Evolutionary conservation across 2,888 invertebrate species (phyloP).

Genomic region (Lycaena phlaeas): DNA sequence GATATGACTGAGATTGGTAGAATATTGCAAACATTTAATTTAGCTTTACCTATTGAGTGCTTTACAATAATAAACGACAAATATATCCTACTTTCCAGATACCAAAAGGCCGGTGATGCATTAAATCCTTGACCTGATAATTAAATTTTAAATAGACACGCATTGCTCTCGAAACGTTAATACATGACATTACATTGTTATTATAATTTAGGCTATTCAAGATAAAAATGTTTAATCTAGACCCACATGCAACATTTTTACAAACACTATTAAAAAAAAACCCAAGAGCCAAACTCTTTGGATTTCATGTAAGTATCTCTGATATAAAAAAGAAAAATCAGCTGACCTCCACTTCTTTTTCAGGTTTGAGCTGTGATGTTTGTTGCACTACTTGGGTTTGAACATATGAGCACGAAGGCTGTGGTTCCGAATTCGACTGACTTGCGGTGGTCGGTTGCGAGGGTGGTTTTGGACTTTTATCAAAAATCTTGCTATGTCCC

Average conservation of each 20-base stretch:
- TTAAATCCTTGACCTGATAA: slow-evolving; percentile 65
- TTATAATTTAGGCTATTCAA: slow-evolving; percentile 23
- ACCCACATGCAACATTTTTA: too few species aligned
- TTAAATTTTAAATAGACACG: slow-evolving; percentile 43
- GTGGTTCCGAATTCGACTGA: slow-evolving; percentile 33
- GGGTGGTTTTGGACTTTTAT: slow-evolving; percentile 32
- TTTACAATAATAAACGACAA: too few species aligned
- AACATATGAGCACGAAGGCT: slow-evolving; percentile 57
- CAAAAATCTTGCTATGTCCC: slow-evolving; percentile 29
- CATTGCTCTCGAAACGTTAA: slow-evolving; percentile 53
- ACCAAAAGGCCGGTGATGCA: neutral
- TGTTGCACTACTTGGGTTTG: slow-evolving; percentile 27
- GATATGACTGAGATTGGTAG: too few species aligned
- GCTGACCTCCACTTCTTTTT: slow-evolving; percentile 68
- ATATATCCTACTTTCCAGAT: neutral
- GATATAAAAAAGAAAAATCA: slow-evolving; percentile 17
- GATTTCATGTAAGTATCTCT: neutral
- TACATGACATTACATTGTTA: slow-evolving; percentile 45
- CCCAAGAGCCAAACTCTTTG: too few species aligned
- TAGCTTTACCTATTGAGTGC: too few species aligned
- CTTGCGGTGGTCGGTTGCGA: slow-evolving; percentile 29
- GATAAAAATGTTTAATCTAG: too few species aligned
- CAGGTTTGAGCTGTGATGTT: slow-evolving; percentile 46
- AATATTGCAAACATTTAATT: too few species aligned
- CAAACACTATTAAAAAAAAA: too few species aligned